Evolutionary conservation across 1,140 invertebrate genomes (phyloP), one percentile per base, ranked within the genome.

Genomic region (Megathymus violae): DNA sequence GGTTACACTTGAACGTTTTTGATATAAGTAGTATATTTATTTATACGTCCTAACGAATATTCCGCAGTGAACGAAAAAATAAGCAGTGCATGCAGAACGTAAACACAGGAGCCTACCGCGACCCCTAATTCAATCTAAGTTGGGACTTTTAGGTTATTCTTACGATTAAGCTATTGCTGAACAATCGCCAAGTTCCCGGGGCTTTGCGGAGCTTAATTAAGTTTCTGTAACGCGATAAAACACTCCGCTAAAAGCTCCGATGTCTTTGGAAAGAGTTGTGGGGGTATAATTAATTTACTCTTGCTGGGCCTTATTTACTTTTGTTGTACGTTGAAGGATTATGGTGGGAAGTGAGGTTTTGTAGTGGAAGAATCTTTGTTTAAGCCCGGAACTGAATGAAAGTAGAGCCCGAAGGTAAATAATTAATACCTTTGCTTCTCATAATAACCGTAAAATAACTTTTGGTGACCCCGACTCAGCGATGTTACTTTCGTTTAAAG

Each of bases 211-310:
- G 56, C 56, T 59, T 59, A 59, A 59, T 59, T 59, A 59, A 59
- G 56, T 59, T 59, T 59, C 56, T 47, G 56, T 59, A 59, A 59
- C 43, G 44, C 56, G 56, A 60, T 60, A 60, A 60, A 60, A 60
- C 56, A 60, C 47, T 60, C 44, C 31, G 19, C 43, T 47, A 38
- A 47, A 36, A 36, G 38, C 31, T 11, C 38, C 56, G 31, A 60
- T 60, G 56, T 60, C 56, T 60, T 60, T 47, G 4, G 27, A 48
- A 60, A 60, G 56, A 60, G 56, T 60, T 60, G 44, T 38, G 47
- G 27, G 31, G 52, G 27, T 19, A 34, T 59, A 59, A 59, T 59
- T 46, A 59, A 59, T 59, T 58, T 58, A 13, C 13, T 13, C 1
- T 27, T 27, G 44, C 22, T 22, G 44, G 11, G 41, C 0, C 6